phyloP scores from a whole-genome alignment of 2,888 invertebrate genomes.

The Orthosia gracilis region DNA sequence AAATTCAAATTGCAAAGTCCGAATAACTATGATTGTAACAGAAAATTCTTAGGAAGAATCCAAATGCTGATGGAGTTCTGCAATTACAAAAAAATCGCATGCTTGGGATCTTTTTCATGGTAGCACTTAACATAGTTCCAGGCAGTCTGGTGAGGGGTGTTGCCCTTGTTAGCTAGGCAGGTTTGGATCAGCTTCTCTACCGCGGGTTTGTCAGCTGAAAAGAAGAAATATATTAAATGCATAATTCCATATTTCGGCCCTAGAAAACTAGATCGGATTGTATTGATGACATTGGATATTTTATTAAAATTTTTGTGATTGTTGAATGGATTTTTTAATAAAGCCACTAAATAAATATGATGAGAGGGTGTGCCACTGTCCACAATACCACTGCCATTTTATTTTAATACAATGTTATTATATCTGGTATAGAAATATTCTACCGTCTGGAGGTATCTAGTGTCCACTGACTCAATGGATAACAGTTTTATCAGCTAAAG shows the following conservation, averaged over 20 bases:
- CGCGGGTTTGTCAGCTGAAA: conserved; percentile 84
- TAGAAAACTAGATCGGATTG: too few relatives aligned
- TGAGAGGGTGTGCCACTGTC: too few relatives aligned
- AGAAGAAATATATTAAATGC: not conserved
- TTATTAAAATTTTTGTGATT: too few relatives aligned
- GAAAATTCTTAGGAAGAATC: conserved; percentile 58
- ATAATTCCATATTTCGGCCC: not conserved
- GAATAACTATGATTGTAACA: conserved; percentile 39
- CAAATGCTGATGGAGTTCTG: conserved; percentile 50
- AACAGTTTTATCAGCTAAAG: too few relatives aligned
- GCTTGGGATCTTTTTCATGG: conserved; percentile 90
- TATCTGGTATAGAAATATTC: too few relatives aligned
- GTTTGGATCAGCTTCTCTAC: conserved; percentile 88
- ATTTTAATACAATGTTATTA: too few relatives aligned
- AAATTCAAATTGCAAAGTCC: conserved; percentile 14
- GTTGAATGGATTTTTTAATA: too few relatives aligned
- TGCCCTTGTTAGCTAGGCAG: conserved; percentile 88
- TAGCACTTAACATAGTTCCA: conserved; percentile 91
- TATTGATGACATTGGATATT: too few relatives aligned
- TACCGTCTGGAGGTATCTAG: too few relatives aligned
- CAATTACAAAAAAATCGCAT: conserved; percentile 86
- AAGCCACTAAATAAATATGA: too few relatives aligned
- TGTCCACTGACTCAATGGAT: too few relatives aligned
- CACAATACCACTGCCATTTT: too few relatives aligned
- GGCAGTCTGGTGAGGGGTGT: conserved; percentile 87